These are phyloP conservation scores for Dryocosmus kuriphilus DNA, from an alignment of 2,888 invertebrate species.

Conservation along the genomic window DNA sequence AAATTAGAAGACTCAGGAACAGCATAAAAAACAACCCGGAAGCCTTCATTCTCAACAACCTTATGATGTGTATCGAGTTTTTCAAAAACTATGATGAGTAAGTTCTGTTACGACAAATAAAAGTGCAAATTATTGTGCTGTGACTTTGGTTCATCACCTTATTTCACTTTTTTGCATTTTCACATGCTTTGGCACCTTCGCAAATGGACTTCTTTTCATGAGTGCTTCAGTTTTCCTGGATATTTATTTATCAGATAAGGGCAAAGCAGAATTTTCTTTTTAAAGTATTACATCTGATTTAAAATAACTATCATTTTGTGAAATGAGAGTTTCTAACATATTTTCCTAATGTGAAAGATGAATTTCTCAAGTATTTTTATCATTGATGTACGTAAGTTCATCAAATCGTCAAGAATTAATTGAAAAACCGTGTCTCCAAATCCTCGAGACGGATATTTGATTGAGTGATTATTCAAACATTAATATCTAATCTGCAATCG, in stretches of 20 bases:
- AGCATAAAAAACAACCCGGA: constrained; percentile 83
- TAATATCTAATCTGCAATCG: neutral
- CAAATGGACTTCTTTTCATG: too few species aligned
- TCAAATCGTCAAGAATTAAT: too few species aligned
- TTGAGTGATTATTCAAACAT: neutral
- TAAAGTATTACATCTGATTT: too few species aligned
- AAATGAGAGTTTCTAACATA: too few species aligned
- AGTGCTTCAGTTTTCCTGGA: neutral
- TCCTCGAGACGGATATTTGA: too few species aligned
- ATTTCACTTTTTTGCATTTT: neutral
- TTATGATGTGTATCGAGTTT: constrained; percentile 87
- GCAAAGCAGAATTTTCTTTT: too few species aligned
- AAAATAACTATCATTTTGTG: too few species aligned
- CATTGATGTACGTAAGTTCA: too few species aligned
- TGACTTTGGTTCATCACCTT: neutral
- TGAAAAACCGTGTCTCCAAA: too few species aligned
- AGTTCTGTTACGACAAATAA: constrained; percentile 65
- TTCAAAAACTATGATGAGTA: constrained; percentile 89
- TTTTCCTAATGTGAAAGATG: too few species aligned
- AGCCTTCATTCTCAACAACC: constrained; percentile 87
- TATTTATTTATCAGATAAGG: neutral
- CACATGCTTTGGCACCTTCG: too few species aligned
- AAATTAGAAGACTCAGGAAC: constrained; percentile 80
- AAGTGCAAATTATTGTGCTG: neutral
- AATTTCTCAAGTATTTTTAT: too few species aligned